A percentile compares a stretch with the other conserved stretches of the same genome.
Evolutionary conservation across 2,888 invertebrate genomes (phyloP).

Genomic region (Drosophila nr. perissopoda): DNA sequence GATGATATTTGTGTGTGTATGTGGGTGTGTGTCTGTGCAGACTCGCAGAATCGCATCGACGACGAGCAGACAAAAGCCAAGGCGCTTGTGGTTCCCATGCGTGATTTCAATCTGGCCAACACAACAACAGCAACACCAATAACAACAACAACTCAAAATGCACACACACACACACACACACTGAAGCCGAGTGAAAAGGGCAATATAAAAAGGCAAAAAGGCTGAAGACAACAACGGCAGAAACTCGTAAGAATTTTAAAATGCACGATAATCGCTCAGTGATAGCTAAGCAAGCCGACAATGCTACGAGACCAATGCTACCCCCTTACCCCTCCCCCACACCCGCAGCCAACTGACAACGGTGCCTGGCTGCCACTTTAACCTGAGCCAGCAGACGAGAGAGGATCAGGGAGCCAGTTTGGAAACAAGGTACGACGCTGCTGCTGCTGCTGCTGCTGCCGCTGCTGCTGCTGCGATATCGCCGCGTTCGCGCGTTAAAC

Average conservation of each 20-base stretch:
- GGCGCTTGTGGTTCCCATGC: conserved; percentile 81
- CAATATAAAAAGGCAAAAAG: conserved; percentile 71
- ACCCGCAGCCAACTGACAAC: conserved; percentile 64
- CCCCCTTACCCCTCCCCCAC: conserved; percentile 23
- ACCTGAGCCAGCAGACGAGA: conserved; percentile 47
- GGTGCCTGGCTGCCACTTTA: conserved; percentile 73
- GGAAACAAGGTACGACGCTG: conserved; percentile 70
- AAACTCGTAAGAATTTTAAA: conserved; percentile 84
- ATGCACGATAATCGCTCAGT: conserved; percentile 85
- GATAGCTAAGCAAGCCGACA: conserved; percentile 80
- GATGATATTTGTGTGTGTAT: conserved; percentile 2
- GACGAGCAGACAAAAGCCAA: conserved; percentile 67
- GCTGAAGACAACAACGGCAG: conserved; percentile 62
- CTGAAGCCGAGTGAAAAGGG: conserved; percentile 66
- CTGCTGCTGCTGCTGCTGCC: conserved; percentile 33
- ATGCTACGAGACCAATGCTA: conserved; percentile 47
- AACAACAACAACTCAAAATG: conserved; percentile 29
- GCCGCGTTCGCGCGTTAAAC: conserved; percentile 85
- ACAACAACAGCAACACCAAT: conserved; percentile 49
- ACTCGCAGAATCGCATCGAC: conserved; percentile 43
- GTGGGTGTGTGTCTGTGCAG: conserved; percentile 29
- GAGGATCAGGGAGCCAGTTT: conserved; percentile 73
- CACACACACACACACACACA: conserved; percentile 22
- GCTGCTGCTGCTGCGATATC: conserved; percentile 77
- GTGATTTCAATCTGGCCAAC: conserved; percentile 75